Conservation (phyloP, 2,113 vertebrate genomes). For the Varanus komodoensis region DNA sequence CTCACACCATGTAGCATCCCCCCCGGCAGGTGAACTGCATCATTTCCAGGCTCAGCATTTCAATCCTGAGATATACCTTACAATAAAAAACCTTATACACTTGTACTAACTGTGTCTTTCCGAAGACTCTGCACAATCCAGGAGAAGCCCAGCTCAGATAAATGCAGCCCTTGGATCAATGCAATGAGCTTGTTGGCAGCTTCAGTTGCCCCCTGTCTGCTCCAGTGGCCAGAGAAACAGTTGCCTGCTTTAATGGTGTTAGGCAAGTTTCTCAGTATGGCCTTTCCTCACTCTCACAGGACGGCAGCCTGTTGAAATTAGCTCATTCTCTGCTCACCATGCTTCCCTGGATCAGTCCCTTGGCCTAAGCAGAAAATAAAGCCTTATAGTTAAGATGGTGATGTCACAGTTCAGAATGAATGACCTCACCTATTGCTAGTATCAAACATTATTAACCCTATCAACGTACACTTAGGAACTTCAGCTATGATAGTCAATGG, state of each 20-base stretch:
- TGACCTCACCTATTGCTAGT: not conserved
- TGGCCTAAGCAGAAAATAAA: not conserved
- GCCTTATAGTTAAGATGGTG: not conserved
- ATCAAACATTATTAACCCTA: not conserved
- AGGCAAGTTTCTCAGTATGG: conserved; percentile 52
- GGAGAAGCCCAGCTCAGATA: conserved; percentile 45
- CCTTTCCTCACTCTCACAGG: not conserved
- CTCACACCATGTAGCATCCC: not conserved
- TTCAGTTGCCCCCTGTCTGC: conserved; percentile 58
- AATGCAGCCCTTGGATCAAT: conserved; percentile 55
- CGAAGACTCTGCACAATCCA: conserved; percentile 53
- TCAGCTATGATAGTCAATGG: not conserved
- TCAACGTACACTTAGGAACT: not conserved
- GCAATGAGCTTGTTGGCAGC: conserved; percentile 56
- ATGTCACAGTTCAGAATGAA: not conserved
- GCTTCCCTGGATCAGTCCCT: not conserved
- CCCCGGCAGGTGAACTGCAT: conserved; percentile 19
- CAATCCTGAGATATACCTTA: conserved; percentile 61
- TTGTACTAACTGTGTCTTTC: conserved; percentile 65
- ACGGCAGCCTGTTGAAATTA: not conserved
- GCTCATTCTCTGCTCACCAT: not conserved
- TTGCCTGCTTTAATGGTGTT: conserved; percentile 32
- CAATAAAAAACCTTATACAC: conserved; percentile 73
- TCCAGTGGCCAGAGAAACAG: conserved; percentile 43
- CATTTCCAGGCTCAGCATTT: conserved; percentile 63